A percentile compares a stretch with the other conserved stretches of the same genome.
phyloP scores from a whole-genome alignment of 2,797 vertebrate genomes.

The Aldrovandia affinis region DNA sequence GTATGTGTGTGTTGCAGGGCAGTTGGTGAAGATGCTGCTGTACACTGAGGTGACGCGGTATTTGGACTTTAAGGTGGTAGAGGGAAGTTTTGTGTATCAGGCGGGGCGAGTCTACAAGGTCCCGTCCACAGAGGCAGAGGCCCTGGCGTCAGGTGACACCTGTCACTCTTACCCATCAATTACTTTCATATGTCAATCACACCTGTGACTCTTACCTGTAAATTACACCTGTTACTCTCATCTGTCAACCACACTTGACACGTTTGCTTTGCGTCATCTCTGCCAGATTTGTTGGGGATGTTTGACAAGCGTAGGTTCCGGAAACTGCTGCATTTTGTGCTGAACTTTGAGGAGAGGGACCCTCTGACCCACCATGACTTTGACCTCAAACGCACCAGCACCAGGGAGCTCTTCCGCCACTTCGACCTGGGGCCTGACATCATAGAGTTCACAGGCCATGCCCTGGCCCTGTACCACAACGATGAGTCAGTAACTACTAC shows the following conservation, averaged over 20 bases:
- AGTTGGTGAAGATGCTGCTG: conserved; percentile 75
- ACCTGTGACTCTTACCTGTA: neutral
- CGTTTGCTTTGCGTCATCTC: neutral
- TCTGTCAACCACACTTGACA: neutral
- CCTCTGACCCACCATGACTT: conserved; percentile 71
- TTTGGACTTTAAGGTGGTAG: conserved; percentile 77
- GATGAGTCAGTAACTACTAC: conserved; percentile 65
- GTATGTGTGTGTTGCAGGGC: conserved; percentile 53
- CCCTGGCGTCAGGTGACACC: conserved; percentile 68
- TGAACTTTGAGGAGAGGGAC: conserved; percentile 69
- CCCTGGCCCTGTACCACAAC: conserved; percentile 69
- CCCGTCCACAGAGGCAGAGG: conserved; percentile 71
- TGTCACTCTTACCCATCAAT: neutral
- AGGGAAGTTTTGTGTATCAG: conserved; percentile 73
- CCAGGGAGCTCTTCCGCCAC: conserved; percentile 71
- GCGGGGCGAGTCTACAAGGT: conserved; percentile 76
- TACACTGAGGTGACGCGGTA: conserved; percentile 77
- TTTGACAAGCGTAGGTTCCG: conserved; percentile 79
- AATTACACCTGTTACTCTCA: too few relatives aligned
- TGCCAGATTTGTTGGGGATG: conserved; percentile 79
- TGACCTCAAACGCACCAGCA: conserved; percentile 66
- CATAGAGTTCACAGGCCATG: conserved; percentile 74
- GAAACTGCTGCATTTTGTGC: conserved; percentile 73
- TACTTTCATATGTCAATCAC: neutral
- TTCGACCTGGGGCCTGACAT: conserved; percentile 76